Conservation (phyloP, 2,797 vertebrate genomes). For the Coreius guichenoti region DNA sequence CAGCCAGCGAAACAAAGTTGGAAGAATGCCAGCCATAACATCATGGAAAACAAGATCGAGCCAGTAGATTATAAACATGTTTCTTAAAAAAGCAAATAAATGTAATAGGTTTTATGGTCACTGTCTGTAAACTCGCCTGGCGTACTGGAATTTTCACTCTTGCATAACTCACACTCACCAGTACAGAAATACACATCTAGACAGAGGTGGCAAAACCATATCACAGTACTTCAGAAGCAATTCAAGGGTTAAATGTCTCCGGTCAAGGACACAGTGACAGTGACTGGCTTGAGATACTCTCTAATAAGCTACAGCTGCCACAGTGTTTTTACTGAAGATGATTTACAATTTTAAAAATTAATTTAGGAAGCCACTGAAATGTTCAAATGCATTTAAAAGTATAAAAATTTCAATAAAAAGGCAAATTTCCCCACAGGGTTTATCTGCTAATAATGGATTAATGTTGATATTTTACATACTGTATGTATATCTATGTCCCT, state of each 20-base stretch:
- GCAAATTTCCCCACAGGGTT: neutral
- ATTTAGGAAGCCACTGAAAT: neutral
- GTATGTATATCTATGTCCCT: neutral
- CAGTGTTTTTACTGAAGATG: neutral
- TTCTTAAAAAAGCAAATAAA: constrained; percentile 29
- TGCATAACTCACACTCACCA: constrained; percentile 10
- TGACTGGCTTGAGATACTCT: neutral
- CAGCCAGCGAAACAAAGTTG: constrained; percentile 25
- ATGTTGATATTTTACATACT: neutral
- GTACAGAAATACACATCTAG: constrained; percentile 24
- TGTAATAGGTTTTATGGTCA: constrained; percentile 13
- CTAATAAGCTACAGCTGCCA: neutral
- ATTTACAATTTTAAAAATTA: neutral
- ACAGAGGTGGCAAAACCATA: constrained; percentile 7
- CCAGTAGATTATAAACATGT: constrained; percentile 45
- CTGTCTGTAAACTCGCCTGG: neutral
- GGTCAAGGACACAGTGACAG: neutral
- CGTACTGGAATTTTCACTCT: constrained; percentile 7
- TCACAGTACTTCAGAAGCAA: neutral
- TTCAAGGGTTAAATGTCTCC: neutral
- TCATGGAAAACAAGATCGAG: constrained; percentile 36
- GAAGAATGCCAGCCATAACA: constrained; percentile 32
- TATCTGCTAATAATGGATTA: neutral
- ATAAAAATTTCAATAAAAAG: neutral
- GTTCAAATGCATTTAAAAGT: neutral